Base-by-base conservation (phyloP, 2,888 invertebrate species). In the Iphiclides podalirius region DNA sequence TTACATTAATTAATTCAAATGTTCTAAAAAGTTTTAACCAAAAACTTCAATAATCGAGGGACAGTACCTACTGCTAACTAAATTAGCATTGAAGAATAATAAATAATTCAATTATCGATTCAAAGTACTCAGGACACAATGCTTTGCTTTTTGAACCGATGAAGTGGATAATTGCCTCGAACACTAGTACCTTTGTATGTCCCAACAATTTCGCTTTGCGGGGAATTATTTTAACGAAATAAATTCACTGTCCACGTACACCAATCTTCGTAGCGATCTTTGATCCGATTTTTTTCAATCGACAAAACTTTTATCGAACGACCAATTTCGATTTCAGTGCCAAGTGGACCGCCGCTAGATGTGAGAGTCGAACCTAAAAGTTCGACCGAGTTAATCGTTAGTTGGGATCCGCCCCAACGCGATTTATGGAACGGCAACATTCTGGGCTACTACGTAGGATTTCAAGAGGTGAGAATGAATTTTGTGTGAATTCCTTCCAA, bases 361-460 rank as follows among this genome's bases (percentile, higher is more conserved):
- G 93, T 96, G 47, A 91, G 94, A 64, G 94, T 94, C 35, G 95
- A 96, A 79, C 92, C 96, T 0, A 94, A 94, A 75, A 95, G 94
- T 75, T 96, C 96, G 4, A 95, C 95, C 0, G 96, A 96, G 79
- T 90, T 96, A 52, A 92, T 93, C 54, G 94, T 96, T 37, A 94
- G 93, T 43, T 96, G 96, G 96, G 95, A 96, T 75, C 94, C 96
- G 20, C 96, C 96, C 14, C 92, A 94, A 65, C 91, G 94, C 63
- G 95, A 96, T 69, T 90, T 94, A 53, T 96, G 96, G 95, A 96
- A 96, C 72, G 96, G 96, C 35, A 95, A 95, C 67, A 91, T 96
- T 58, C 90, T 96, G 0, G 96, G 96, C 47, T 96, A 96, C 79
- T 95, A 96, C 71, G 94, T 96, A 17, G 95, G 96, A 61, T 96